These are phyloP conservation scores for Lithobates pipiens DNA, from an alignment of 2,797 vertebrate genomes.

Conservation along the genomic window DNA sequence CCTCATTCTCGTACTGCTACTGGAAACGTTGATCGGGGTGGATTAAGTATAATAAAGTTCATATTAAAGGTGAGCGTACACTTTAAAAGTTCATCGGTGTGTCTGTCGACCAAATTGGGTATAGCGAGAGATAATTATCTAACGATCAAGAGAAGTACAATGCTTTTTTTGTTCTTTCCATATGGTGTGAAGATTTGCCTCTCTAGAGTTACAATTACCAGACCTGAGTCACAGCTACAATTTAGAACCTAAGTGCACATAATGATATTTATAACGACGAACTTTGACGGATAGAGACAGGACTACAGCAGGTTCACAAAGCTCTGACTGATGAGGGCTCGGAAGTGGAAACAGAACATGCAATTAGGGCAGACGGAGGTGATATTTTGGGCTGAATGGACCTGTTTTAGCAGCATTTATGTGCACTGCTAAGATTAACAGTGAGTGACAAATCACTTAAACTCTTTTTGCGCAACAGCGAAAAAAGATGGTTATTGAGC, in stretches of 20 bases:
- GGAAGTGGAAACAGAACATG: conserved; percentile 9
- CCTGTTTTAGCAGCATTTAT: conserved; percentile 12
- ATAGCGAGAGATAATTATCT: not conserved
- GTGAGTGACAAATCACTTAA: not conserved
- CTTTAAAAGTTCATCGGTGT: no score
- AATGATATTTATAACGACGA: conserved; percentile 32
- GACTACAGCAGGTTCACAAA: not conserved
- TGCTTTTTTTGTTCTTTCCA: not conserved
- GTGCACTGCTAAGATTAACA: conserved; percentile 3
- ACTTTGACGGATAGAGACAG: not conserved
- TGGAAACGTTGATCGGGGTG: no score
- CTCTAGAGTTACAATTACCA: not conserved
- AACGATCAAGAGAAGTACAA: not conserved
- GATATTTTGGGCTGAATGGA: conserved; percentile 27
- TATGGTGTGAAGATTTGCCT: not conserved
- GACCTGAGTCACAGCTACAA: conserved; percentile 13
- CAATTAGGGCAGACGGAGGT: conserved; percentile 5
- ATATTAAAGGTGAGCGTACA: no score
- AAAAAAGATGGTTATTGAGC: not conserved
- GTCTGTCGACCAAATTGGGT: not conserved
- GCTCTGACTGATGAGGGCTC: not conserved
- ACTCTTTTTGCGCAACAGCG: not conserved
- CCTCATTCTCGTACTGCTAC: no score
- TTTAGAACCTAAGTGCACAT: conserved; percentile 4
- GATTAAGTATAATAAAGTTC: no score